phyloP scores from a whole-genome alignment of 2,888 invertebrate genomes.

The Digitonthophagus gazella region DNA sequence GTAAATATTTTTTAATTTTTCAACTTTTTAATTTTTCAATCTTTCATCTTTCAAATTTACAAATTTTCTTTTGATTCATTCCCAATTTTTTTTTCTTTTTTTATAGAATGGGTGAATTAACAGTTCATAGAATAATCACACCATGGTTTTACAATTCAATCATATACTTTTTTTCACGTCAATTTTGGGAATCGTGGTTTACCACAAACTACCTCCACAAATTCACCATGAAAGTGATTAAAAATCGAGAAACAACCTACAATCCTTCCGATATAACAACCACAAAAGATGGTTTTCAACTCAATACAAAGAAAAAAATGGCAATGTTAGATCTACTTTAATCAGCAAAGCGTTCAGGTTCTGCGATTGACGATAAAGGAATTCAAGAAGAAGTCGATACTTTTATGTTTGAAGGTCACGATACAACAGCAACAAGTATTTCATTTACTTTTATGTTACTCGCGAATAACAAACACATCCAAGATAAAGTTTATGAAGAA shows the following conservation, averaged over 20 bases:
- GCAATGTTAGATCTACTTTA: constrained; percentile 60
- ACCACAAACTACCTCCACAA: constrained; percentile 34
- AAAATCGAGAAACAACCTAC: constrained; percentile 29
- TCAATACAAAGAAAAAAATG: constrained; percentile 49
- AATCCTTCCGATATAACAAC: constrained; percentile 4
- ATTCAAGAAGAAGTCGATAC: constrained; percentile 64
- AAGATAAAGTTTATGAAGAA: constrained; percentile 52
- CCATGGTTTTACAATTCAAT: constrained; percentile 37
- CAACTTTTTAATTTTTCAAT: too few relatives aligned
- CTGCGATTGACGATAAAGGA: constrained; percentile 54
- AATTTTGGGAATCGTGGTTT: constrained; percentile 21
- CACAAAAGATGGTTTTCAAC: constrained; percentile 30
- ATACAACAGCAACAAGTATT: constrained; percentile 56
- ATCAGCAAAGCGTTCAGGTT: constrained; percentile 52
- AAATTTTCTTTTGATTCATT: constrained; percentile 44
- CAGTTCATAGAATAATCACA: constrained; percentile 32
- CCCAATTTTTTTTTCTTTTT: constrained; percentile 51
- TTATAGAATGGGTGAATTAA: constrained; percentile 34
- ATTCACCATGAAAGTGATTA: constrained; percentile 39
- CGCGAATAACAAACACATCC: constrained; percentile 50
- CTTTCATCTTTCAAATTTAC: background rate
- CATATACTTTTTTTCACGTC: constrained; percentile 31
- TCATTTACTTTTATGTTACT: constrained; percentile 36
- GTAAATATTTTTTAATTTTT: too few relatives aligned
- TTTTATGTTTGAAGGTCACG: constrained; percentile 67